Base-by-base conservation (phyloP, 2,113 vertebrate genomes). In the Megaleporinus macrocephalus region DNA sequence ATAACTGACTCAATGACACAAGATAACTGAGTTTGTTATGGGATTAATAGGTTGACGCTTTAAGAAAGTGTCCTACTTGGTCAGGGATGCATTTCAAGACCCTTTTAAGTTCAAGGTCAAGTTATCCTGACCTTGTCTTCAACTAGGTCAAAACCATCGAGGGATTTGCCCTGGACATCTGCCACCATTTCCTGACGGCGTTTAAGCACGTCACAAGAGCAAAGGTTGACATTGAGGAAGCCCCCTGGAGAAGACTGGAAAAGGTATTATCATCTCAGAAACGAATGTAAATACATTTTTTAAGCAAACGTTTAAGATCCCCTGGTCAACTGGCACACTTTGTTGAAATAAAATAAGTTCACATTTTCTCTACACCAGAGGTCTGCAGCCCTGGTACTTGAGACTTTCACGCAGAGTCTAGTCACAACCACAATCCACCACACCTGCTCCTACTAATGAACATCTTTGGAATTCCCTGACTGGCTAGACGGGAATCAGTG, bases 131-230 rank as follows among this genome's bases (percentile, higher is more conserved):
- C 3, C 14, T 80, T 63, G 41, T 24, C 44, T 77, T 55, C 75
- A 86, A 47, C 75, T 83, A 97, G 96, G 93, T 98, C 12, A 82
- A 88, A 73, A 95, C 82, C 73, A 94, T 97, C 70, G 96, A 98
- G 89, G 90, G 95, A 83, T 97, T 97, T 83, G 95, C 94, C 47
- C 83, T 96, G 90, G 94, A 96, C 74, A 94, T 97, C 86, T 96
- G 96, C 76, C 86, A 91, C 61, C 94, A 97, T 86, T 97, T 98
- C 89, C 90, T 98, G 81, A 95, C 95, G 66, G 90, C 94, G 2
- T 97, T 95, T 89, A 93, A 90, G 76, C 96, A 97, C 87, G 95
- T 97, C 78, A 88, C 87, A 0, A 92, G 92, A 61, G 94, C 91
- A 87, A 96, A 92, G 84, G 87, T 95, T 70, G 91, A 93, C 71